phyloP scores from a whole-genome alignment of 2,888 invertebrate species.

The Tyria jacobaeae region DNA sequence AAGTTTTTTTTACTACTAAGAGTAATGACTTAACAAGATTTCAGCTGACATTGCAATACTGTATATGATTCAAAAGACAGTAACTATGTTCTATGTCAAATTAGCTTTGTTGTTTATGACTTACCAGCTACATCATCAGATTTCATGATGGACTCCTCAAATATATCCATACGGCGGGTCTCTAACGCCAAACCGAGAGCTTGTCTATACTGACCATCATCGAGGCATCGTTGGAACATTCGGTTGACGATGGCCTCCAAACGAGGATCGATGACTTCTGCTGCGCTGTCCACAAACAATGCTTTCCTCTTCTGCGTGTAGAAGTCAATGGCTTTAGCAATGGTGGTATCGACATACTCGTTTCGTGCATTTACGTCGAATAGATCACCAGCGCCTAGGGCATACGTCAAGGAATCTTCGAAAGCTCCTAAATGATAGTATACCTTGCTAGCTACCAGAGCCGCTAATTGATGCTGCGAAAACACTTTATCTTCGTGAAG shows the following conservation, averaged over 20 bases:
- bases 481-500: slow-evolving; percentile 97
- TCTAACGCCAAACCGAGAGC: slow-evolving; percentile 98
- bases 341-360: slow-evolving; percentile 98
- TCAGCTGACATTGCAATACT: too few relatives aligned
- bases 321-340: slow-evolving; percentile 98
- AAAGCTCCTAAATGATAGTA: slow-evolving; percentile 99
- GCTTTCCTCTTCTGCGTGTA: slow-evolving; percentile 96
- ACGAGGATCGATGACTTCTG: slow-evolving; percentile 91
- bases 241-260: slow-evolving; percentile 97
- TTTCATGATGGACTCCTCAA: slow-evolving; percentile 95
- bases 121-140: slow-evolving; percentile 94
- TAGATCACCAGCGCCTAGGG: slow-evolving; percentile 96
- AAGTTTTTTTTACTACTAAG: not conserved
- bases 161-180: slow-evolving; percentile 98
- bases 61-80: too few relatives aligned
- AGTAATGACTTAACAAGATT: not conserved
- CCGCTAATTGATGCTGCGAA: slow-evolving; percentile 96
- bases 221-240: slow-evolving; percentile 98
- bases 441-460: slow-evolving; percentile 98
- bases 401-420: slow-evolving; percentile 98
- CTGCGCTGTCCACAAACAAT: slow-evolving; percentile 88
- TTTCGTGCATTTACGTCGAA: slow-evolving; percentile 98
- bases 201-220: slow-evolving; percentile 97
- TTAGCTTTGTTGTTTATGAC: slow-evolving; percentile 12
- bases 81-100: not conserved